Evolutionary conservation across 2,888 invertebrate species (phyloP), one percentile per base, ranked within the genome.

Genomic region (Amaurobius ferox): DNA sequence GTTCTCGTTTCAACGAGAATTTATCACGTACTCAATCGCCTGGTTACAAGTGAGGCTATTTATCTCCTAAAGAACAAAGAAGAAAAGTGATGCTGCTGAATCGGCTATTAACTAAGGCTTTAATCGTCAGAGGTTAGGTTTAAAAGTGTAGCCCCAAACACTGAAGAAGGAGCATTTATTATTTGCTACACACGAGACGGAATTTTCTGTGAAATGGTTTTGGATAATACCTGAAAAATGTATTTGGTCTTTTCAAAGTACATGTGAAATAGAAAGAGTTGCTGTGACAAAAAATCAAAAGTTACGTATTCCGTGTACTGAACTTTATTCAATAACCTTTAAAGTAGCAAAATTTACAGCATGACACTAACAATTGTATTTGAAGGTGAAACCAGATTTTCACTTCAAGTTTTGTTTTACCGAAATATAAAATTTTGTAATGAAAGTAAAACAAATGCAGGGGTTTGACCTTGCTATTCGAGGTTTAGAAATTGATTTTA

Each of bases 11-110:
- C 16, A 44, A 44, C 44, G 2, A 44, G 16, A 44, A 44, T 44
- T 44, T 44, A 44, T 44, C 44, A 44, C 9, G 44, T 44, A 44
- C 44, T 44, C 44, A 44, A 44, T 44, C 44, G 44, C 44, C 44
- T 44, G 44, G 6, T 44, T 44, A 44, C 44, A 44, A 16, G 44
- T 13, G n/a, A n/a, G 44, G 44, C 6, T 16, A 44, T 44, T 44
- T 44, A 44, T 44, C 44, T 44, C n/a, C 13, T 16, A 2, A 44
- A 7, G 44, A 44, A 44, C 11, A 44, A 44, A 16, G 5, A 35
- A 9, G 16, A 11, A n/a, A 5, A 5, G 35, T 11, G 5, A 2
- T 16, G 44, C 2, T 16, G 2, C 16, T 16, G 44, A 2, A 44
- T 5, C 16, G 9, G 2, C 16, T 44, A 7, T 2, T 44, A 44